Base-by-base conservation (phyloP, 1,140 invertebrate genomes). In the Heliconius eleuchia region DNA sequence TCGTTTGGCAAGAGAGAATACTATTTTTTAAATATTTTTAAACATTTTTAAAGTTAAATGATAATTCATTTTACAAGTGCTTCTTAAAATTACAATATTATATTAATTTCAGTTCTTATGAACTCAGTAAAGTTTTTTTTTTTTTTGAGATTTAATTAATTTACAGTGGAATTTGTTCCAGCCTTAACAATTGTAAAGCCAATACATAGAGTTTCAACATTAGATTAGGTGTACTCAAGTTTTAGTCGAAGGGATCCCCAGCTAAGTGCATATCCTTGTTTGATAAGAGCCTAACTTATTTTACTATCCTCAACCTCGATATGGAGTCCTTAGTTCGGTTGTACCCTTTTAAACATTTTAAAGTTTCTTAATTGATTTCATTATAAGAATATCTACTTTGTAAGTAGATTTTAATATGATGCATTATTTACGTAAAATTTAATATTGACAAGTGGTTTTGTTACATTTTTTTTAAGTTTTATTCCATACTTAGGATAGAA, bases 241-340 rank as follows among this genome's bases (percentile, higher is more conserved):
- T 88, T 73, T 78, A 85, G 83, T 78, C 82, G 77, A 84, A 79
- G 55, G 78, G 66, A 80, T 82, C 85, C 81, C 71, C 81, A 76
- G 81, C 73, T 86, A 84, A 92, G 91, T 92, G 91, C 90, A 91
- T 89, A 89, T 88, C 88, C 91, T 81, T 92, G 90, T 92, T 89
- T 87, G 86, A 91, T 88, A 90, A 83, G 86, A 90, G 85, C 87
- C 87, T 86, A 82, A 70, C 84, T 86, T 90, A 91, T 89, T 90
- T 91, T 60, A 66, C 60, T 75, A 75, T 81, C 52, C 66, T 57
- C 50, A 78, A 78, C 76, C 78, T 81, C 23, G 60, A 74, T 55
- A 50, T 46, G 9, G 72, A 73, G 66, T 71, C 76, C 30, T 66
- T 23, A 72, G 76, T 57, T 73, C n/a, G 19, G 37, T 55, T 80